Evolutionary conservation across 2,113 vertebrate species (phyloP).

Genomic region (Pseudopipra pipra): DNA sequence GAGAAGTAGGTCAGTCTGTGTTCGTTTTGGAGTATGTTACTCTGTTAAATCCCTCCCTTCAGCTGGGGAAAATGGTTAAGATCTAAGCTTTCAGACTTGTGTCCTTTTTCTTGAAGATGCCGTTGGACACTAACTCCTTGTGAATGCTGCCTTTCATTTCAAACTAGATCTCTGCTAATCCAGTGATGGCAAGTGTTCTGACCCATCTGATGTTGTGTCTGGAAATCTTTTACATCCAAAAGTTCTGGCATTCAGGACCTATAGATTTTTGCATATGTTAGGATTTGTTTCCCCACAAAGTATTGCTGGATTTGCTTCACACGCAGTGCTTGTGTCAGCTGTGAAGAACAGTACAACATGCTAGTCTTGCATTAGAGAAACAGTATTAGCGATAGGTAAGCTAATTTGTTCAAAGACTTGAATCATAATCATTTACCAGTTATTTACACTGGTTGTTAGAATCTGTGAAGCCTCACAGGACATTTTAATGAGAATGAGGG

Average conservation of each 20-base stretch:
- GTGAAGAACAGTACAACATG: not conserved
- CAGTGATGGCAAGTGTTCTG: not conserved
- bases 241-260: not conserved
- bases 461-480: not conserved
- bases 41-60: not conserved
- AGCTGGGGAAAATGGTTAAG: not conserved
- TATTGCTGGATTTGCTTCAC: not conserved
- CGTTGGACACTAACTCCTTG: not conserved
- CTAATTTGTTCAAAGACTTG: not conserved
- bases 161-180: not conserved
- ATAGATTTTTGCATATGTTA: not conserved
- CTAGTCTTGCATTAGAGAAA: not conserved
- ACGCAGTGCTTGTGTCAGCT: not conserved
- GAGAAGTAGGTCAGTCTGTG: not conserved
- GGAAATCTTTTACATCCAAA: not conserved
- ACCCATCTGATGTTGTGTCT: rapidly evolving
- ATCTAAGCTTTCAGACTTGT: not conserved
- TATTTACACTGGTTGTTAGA: not conserved
- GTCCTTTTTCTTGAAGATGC: not conserved
- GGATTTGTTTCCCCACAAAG: not conserved
- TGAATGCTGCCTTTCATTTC: not conserved
- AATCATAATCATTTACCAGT: not conserved
- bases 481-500: not conserved
- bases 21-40: not conserved
- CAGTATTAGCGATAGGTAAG: not conserved